Evolutionary conservation across 2,888 invertebrate species (phyloP).

Genomic region (Dendrolimus houi): DNA sequence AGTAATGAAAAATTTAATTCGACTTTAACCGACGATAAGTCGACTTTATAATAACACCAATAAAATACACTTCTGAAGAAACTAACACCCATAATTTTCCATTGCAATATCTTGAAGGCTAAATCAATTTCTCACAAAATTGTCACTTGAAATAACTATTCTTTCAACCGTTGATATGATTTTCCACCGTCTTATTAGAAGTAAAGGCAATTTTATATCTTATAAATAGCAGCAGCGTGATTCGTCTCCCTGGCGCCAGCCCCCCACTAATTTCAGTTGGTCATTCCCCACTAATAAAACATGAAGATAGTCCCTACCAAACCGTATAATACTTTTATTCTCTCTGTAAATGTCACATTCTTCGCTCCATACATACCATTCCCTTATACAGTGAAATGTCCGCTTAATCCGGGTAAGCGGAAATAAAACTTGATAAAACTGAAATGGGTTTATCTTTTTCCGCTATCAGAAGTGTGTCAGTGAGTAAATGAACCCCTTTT

Average conservation of each 20-base stretch:
- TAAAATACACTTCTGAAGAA: no score
- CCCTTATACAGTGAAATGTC: constrained; percentile 12
- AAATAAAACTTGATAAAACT: constrained; percentile 51
- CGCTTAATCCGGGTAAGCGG: constrained; percentile 35
- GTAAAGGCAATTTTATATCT: constrained; percentile 1
- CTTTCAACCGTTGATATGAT: not conserved
- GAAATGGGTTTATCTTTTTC: constrained; percentile 54
- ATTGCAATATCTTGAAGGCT: no score
- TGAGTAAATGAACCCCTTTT: constrained; percentile 63
- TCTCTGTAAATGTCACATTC: constrained; percentile 30
- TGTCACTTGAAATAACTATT: no score
- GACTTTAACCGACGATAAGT: no score
- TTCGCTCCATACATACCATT: constrained; percentile 11
- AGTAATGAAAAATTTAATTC: no score
- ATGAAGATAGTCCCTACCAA: constrained; percentile 25
- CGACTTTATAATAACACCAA: no score
- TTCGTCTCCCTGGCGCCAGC: constrained; percentile 46
- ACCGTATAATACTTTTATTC: constrained; percentile 33
- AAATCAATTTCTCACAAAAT: no score
- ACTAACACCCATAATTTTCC: no score
- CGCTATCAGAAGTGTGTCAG: constrained; percentile 61
- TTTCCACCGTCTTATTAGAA: not conserved
- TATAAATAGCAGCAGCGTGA: constrained; percentile 9
- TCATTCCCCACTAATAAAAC: constrained; percentile 37
- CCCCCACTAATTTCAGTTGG: constrained; percentile 37